Percentiles rank a stretch among this genome's conserved stretches.
Evolutionary conservation across 2,888 invertebrate genomes (phyloP).

Genomic region (Lampropteryx suffumata): DNA sequence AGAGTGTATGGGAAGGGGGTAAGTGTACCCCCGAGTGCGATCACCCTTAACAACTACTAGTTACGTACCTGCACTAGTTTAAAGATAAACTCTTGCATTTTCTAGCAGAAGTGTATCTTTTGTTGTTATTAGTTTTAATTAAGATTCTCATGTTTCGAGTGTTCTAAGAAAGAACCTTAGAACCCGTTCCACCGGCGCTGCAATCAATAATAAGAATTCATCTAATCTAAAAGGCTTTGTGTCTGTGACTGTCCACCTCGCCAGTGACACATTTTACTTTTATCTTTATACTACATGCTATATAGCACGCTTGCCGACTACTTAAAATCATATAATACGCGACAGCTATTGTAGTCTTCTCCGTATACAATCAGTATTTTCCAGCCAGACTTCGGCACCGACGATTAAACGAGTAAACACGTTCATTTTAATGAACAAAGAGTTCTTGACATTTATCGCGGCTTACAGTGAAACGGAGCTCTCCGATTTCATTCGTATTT

Average conservation of each 20-base stretch:
- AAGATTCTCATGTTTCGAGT: conserved; percentile 1
- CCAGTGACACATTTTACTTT: conserved; percentile 47
- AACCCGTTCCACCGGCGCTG: no score
- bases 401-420: conserved; percentile 40
- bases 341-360: conserved; percentile 38
- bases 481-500: conserved; percentile 37
- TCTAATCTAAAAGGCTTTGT: conserved; percentile 10
- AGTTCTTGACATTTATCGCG: conserved; percentile 44
- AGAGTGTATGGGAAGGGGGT: conserved; percentile 39
- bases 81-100: no score
- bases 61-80: conserved; percentile 28
- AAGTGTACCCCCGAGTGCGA: conserved; percentile 54
- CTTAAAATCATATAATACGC: conserved; percentile 25
- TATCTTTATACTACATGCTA: no score
- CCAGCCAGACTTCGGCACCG: conserved; percentile 32
- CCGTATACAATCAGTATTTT: conserved; percentile 41
- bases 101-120: conserved; percentile 4
- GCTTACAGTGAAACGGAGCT: conserved; percentile 33
- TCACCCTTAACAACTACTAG: conserved; percentile 50
- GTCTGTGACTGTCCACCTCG: conserved; percentile 13
- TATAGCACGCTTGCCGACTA: conserved; percentile 19
- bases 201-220: no score
- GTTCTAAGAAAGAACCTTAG: neutral
- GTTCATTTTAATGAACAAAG: conserved; percentile 43
- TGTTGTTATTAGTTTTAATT: no score